Evolutionary conservation across 2,113 vertebrate genomes (phyloP), one percentile per base, ranked within the genome.

Genomic region (Gyps fulvus): DNA sequence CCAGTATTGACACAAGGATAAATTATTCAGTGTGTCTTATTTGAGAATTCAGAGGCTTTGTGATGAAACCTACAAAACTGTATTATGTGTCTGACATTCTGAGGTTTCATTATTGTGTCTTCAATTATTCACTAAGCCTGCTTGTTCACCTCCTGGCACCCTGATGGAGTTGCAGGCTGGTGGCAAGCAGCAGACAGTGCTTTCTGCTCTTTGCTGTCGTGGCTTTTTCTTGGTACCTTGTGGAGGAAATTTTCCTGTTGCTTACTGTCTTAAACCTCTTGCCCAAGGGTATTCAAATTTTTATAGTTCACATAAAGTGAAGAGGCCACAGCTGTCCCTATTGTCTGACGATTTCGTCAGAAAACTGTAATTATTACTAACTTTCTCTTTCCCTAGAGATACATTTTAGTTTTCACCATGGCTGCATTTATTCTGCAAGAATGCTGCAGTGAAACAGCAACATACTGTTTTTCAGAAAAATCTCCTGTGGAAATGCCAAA

Each of bases 21-120:
- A 98, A 98, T 98, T 98, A 98, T 98, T 98, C 97, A 98, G 91
- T 80, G 92, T 96, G 95, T 97, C 97, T 98, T 97, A 94, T 96
- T 97, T 97, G 97, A 92, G 97, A 97, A 98, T 96, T 96, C 92
- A 97, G 50, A 97, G 90, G 95, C 96, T 97, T 97, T 11, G 1
- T 97, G 98, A 90, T 98, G 95, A 98, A 98, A 97, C 91, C 97
- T 97, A 77, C 94, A 89, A 96, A 98, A 96, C 93, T 95, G 63
- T 97, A 91, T 97, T 97, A 94, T 95, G 97, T 96, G 87, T 97
- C 93, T 94, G 93, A 95, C 91, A 85, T 95, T 97, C 93, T 95
- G 81, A 85, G 83, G 72, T 97, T 98, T 98, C 97, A 74, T 98
- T 96, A 91, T 94, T 94, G 93, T 97, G 91, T 92, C 94, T 97